Evolutionary conservation across 2,797 vertebrate genomes (phyloP), one percentile per base, ranked within the genome.

Genomic region (Pteronotus mesoamericanus): DNA sequence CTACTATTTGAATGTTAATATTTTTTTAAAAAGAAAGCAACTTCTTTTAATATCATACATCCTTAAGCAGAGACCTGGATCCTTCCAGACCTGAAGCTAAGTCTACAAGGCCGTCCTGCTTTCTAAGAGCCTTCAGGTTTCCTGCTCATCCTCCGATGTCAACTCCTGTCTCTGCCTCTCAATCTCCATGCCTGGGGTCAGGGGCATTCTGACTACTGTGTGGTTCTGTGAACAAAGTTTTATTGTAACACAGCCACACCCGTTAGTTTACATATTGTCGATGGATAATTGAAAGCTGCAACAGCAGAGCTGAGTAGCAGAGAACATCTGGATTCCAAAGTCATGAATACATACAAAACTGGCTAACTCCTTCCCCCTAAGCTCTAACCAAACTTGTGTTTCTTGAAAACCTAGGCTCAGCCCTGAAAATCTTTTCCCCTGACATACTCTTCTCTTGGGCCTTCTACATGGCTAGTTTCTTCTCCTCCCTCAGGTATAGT

Each of bases 11-110:
- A 46, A 39, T 22, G 2, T 42, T 18, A 12, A 37, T 14, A 29
- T 24, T 24, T 9, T 26, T 61, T 74, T 19, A 57, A 6, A 84
- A 42, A 48, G 2, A 61, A 66, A 44, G 39, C 15, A 61, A 22
- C 0, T 12, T 10, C 7, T 85, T 15, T 94, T 83, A 80, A 91
- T 88, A 55, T 34, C 26, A 32, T 34, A 46, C 34, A 64, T 42
- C 69, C 46, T 80, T 44, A 57, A 87, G 61, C 8, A 85, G 91
- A 89, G n/a, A 10, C 18, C 68, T 86, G 6, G 44, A 78, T 32
- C 9, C 4, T 74, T 80, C 9, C 3, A 64, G 29, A 57, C 2
- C 53, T 37, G 9, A 89, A 61, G n/a, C 10, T 10, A 34, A 14
- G 5, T 48, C 15, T 37, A 5, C 4, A 21, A 4, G 14, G 34